Evolutionary conservation across 2,113 vertebrate species (phyloP).

Genomic region (Lucifuga dentata): DNA sequence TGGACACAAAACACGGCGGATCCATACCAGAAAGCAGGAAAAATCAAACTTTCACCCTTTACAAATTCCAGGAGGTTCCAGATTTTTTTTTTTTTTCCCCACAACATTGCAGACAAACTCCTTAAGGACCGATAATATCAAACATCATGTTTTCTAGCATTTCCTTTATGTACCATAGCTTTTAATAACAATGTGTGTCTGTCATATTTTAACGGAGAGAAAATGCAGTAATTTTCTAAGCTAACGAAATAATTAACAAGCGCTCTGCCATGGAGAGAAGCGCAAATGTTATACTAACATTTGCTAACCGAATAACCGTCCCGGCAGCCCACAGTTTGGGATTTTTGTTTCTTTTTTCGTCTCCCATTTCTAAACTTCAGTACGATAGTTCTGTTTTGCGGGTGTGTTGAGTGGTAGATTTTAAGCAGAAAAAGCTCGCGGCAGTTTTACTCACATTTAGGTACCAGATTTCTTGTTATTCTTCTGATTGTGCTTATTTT

Average conservation of each 20-base stretch:
- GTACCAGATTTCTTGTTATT: slow-evolving; percentile 75
- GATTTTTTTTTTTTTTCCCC: too few species aligned
- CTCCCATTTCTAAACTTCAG: slow-evolving; percentile 45
- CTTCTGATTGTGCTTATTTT: slow-evolving; percentile 82
- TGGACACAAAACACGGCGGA: slow-evolving; percentile 25
- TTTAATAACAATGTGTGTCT: slow-evolving; percentile 46
- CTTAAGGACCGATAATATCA: slow-evolving; percentile 8
- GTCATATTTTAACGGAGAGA: slow-evolving; percentile 41
- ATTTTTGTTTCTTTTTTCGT: slow-evolving; percentile 20
- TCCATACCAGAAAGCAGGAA: slow-evolving; percentile 43
- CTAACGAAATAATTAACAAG: slow-evolving; percentile 21
- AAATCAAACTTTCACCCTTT: slow-evolving; percentile 10
- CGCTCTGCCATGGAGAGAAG: neutral
- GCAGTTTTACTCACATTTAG: slow-evolving; percentile 78
- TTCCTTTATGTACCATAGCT: slow-evolving; percentile 59
- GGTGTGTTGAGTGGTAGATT: slow-evolving; percentile 76
- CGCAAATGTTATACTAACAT: slow-evolving; percentile 26
- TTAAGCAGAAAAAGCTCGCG: slow-evolving; percentile 77
- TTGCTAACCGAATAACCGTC: neutral
- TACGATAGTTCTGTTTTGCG: slow-evolving; percentile 66
- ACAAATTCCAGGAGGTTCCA: neutral
- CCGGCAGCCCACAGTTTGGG: slow-evolving; percentile 10
- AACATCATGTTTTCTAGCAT: slow-evolving; percentile 16
- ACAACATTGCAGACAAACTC: neutral
- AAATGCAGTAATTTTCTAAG: slow-evolving; percentile 39